Evolutionary conservation across 1,140 invertebrate genomes (phyloP).

Genomic region (Zaprionus ornatus): DNA sequence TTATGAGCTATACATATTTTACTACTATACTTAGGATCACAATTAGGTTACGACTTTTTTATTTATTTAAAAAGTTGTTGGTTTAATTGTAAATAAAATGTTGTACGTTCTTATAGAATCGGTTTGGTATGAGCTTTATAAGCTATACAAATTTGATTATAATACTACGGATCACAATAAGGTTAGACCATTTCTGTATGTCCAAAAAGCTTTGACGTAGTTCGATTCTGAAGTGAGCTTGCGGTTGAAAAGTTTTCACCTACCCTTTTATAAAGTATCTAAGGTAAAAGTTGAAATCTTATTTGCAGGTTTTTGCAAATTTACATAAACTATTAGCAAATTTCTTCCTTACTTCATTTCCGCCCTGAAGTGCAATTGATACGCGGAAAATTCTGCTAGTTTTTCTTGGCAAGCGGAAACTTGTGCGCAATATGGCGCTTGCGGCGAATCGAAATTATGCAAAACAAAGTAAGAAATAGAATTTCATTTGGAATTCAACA

Average conservation of each 20-base stretch:
- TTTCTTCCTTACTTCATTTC: not conserved
- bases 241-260: not conserved
- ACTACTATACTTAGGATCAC: too few species aligned
- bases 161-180: too few species aligned
- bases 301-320: not conserved
- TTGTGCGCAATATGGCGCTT: constrained; percentile 67
- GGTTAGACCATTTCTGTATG: too few species aligned
- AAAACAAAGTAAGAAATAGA: constrained; percentile 78
- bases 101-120: not conserved
- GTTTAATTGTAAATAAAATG: not conserved
- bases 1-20: too few species aligned
- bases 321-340: not conserved
- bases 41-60: too few species aligned
- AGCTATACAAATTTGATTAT: too few species aligned
- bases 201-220: too few species aligned
- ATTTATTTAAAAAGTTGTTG: too few species aligned
- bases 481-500: constrained; percentile 76
- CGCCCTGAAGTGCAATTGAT: constrained; percentile 20
- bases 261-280: too few species aligned
- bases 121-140: too few species aligned
- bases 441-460: constrained; percentile 70
- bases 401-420: constrained; percentile 28
- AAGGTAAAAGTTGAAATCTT: not conserved
- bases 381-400: constrained; percentile 30
- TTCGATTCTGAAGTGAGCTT: too few species aligned